Base-by-base conservation (phyloP, 30 jellyfish, hydroid and myxozoan genomes). In the Calvadosia cruxmelitensis region DNA sequence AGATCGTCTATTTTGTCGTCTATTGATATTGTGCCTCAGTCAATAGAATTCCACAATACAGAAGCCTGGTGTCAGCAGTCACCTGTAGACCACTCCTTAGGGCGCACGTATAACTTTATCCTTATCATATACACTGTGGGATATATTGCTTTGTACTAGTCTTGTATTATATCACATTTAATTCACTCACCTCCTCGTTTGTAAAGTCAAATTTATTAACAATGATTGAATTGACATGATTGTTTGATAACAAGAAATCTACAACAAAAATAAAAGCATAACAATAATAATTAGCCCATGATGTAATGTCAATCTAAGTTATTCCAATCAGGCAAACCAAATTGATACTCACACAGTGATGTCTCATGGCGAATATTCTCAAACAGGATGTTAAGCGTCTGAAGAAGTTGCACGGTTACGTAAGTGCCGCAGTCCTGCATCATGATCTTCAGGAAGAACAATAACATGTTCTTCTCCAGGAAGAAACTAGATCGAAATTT, bases 381-480 rank as follows among this genome's bases (percentile, higher is more conserved):
- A 82, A 88, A 88, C 72, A 88, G 52, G 26, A 88, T 88, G 65
- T 88, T 88, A 61, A 88, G 61, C 0, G 97, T 82, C 51, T 88
- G 97, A 52, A 81, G 66, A 36, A 88, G 67, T 65, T 88, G 97
- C 2, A 81, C 93, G 26, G 95, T 88, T 30, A 88, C 85, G 49
- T 88, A 82, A 7, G 94, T 77, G 27, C 97, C 97, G 72, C 95
- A 81, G 57, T 88, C 71, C 63, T 82, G 97, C 15, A 92, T 81
- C 97, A 88, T 81, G 52, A 82, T 71, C 62, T 76, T 81, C 81
- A 88, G 78, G 78, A 88, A 88, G 74, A 88, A 88, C 52, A 88
- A 71, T 66, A 88, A 75, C 97, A 88, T 88, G 76, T 88, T 88
- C 91, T 88, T 81, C 74, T 88, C 97, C 67, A 82, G 74, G 92